Evolutionary conservation across 2,113 vertebrate species (phyloP), one percentile per base, ranked within the genome.

Genomic region (Siniperca knerii): DNA sequence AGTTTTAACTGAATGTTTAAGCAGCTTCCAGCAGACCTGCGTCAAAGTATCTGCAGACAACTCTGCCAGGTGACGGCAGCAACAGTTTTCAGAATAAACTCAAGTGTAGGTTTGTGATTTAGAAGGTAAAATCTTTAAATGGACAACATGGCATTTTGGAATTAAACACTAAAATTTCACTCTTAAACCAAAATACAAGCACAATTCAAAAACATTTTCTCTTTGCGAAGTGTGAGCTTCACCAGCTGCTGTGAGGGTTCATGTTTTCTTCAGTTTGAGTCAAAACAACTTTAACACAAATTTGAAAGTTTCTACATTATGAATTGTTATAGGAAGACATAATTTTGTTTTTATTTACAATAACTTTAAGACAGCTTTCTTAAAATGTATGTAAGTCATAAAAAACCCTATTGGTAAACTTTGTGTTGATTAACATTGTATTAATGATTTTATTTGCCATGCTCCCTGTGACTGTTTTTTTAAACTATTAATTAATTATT

Each of bases 1-100:
- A 35, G 33, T 55, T 76, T 75, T 11, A 65, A 23, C 48, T 75
- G 55, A 79, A 54, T 29, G 46, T 33, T 61, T 18, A 62, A 69
- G 58, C 55, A 75, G 64, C 69, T 55, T 75, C 10, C n/a, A 69
- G n/a, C 18, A 42, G 35, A 77, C n/a, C 33, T 25, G 21, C 8
- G 21, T 42, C 18, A 29, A 57, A 35, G 20, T 25, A 29, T 70
- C 33, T 37, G 46, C n/a, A 54, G 46, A 62, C 0, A 21, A 64
- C 33, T 50, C 48, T 62, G 21, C 35, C 3, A 15, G 44, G 35
- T 9, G 11, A 35, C 13, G 8, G 23, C 37, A 46, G 72, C 46
- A 25, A 44, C 37, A 46, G 58, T 73, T 50, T 75, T 29, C n/a
- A 64, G 12, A 65, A 37, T 25, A 0, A 65, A 78, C 46, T 65